Percentiles rank a stretch among this genome's conserved stretches.
These are phyloP conservation scores for Galeopterus variegatus DNA, from an alignment of 2,113 vertebrate species.

Conservation along the genomic window DNA sequence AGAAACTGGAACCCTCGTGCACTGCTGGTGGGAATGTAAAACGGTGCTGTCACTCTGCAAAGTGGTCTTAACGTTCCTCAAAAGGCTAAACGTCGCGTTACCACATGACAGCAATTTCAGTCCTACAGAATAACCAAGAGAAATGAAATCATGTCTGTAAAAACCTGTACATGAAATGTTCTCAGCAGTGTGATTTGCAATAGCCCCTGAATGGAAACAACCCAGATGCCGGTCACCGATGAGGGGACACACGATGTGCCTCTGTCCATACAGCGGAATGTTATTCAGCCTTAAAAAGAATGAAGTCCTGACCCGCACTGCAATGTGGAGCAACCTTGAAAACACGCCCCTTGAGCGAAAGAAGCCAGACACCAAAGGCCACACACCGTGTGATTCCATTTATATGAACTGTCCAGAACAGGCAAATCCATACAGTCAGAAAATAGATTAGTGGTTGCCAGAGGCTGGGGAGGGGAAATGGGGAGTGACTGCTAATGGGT, in stretches of 20 bases:
- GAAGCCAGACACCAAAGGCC: not conserved
- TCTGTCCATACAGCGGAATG: rapidly evolving
- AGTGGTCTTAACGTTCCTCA: not conserved
- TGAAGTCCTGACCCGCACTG: rapidly evolving
- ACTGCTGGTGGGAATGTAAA: not conserved
- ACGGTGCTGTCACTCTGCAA: not conserved
- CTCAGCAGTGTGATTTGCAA: not conserved
- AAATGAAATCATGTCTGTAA: not conserved
- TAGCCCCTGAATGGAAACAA: not conserved
- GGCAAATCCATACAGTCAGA: not conserved
- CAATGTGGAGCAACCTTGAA: not conserved
- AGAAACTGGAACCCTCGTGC: rapidly evolving
- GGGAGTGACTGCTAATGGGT: not conserved
- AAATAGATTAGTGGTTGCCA: not conserved
- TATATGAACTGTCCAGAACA: not conserved
- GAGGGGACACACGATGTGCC: rapidly evolving
- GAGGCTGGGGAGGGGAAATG: not conserved
- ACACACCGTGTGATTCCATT: not conserved
- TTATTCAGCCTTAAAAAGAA: not conserved
- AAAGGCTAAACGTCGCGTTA: not conserved
- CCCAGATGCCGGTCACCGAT: rapidly evolving
- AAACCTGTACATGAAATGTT: not conserved
- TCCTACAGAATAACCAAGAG: not conserved
- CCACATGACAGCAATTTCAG: not conserved
- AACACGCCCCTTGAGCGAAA: not conserved